Percentiles rank a stretch among this genome's conserved stretches.
phyloP scores from a whole-genome alignment of 2,113 vertebrate genomes.

The Acrocephalus kingi region DNA sequence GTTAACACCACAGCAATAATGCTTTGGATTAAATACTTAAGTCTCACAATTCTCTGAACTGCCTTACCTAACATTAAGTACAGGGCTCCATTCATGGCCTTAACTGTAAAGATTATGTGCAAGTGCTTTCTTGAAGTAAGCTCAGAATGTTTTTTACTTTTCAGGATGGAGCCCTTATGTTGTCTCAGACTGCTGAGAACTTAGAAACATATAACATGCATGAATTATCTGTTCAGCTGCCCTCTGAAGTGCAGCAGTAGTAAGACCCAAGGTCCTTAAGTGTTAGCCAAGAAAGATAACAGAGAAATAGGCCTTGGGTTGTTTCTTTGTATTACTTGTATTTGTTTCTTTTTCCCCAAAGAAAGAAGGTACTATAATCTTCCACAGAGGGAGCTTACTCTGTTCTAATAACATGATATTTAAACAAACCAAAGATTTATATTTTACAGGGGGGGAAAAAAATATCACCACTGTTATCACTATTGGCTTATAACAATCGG shows the following conservation, averaged over 20 bases:
- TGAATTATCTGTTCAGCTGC: not conserved
- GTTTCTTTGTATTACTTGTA: not conserved
- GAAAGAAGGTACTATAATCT: not conserved
- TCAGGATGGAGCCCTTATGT: not conserved
- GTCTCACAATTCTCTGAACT: conserved; percentile 20
- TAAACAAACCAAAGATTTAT: conserved; percentile 8
- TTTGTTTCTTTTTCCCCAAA: not conserved
- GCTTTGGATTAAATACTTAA: conserved; percentile 23
- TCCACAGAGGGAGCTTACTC: not conserved
- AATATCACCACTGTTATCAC: not conserved
- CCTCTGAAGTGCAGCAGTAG: not conserved
- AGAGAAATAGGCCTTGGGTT: not conserved
- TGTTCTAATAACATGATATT: not conserved
- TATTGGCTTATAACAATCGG: not conserved
- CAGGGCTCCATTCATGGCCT: not conserved
- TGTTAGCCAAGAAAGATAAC: not conserved
- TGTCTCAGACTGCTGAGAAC: not conserved
- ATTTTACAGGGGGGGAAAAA: not conserved
- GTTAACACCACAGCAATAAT: not conserved
- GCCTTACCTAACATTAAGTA: conserved; percentile 5
- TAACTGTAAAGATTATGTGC: not conserved
- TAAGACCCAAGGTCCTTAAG: not conserved
- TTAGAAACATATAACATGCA: not conserved
- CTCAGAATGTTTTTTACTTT: not conserved
- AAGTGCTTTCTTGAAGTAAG: not conserved